Evolutionary conservation across 1,140 invertebrate species (phyloP).

Genomic region (Drosophila nasuta): DNA sequence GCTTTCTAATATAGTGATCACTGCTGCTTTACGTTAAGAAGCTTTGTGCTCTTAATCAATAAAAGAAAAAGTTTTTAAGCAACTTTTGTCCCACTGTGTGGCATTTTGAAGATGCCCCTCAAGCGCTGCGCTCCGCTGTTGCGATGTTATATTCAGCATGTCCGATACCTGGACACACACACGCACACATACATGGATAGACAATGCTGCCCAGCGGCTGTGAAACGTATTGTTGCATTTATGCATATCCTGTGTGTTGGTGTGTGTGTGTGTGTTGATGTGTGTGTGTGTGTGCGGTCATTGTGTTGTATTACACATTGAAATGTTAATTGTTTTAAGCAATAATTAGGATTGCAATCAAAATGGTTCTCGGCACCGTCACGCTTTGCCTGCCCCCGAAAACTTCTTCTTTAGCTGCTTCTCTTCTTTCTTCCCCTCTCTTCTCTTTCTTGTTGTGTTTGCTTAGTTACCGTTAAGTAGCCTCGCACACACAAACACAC

Average conservation of each 20-base stretch:
- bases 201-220: conserved; percentile 35
- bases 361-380: conserved; percentile 47
- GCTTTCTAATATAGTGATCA: too few species aligned
- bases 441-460: conserved; percentile 62
- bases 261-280: conserved; percentile 21
- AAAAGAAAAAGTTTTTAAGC: too few species aligned
- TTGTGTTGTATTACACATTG: conserved; percentile 78
- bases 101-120: conserved; percentile 31
- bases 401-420: not conserved
- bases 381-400: conserved; percentile 31
- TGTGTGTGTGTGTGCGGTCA: conserved; percentile 41
- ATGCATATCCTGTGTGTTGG: conserved; percentile 72
- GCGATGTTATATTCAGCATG: not conserved
- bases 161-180: conserved; percentile 15
- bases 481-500: conserved; percentile 44
- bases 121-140: conserved; percentile 10
- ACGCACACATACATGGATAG: not conserved
- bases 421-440: not conserved
- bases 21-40: not conserved
- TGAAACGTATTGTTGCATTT: conserved; percentile 72
- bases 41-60: not conserved
- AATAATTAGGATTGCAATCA: conserved; percentile 82
- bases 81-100: conserved; percentile 23
- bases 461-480: conserved; percentile 81
- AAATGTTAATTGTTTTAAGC: conserved; percentile 84